Evolutionary conservation across 2,797 vertebrate species (phyloP).

Genomic region (Micromesistius poutassou): DNA sequence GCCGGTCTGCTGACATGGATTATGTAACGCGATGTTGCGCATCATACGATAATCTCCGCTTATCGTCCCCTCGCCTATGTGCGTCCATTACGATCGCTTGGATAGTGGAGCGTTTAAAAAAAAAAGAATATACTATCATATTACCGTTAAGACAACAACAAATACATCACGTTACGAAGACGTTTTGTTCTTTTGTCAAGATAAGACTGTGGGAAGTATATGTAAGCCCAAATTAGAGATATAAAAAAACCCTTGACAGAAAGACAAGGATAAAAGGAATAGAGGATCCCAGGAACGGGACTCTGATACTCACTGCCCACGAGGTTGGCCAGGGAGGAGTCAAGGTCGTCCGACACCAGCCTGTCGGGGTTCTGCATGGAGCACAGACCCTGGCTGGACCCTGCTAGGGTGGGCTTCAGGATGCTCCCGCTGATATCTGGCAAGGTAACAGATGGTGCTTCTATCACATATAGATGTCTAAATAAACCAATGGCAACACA

Average conservation of each 20-base stretch:
- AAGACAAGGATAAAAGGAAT: neutral
- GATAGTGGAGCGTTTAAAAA: neutral
- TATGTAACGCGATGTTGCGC: conserved; percentile 7
- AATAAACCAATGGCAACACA: neutral
- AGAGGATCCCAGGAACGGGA: neutral
- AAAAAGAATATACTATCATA: neutral
- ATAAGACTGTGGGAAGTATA: neutral
- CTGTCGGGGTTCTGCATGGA: conserved; percentile 85
- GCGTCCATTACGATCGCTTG: neutral
- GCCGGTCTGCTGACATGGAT: neutral
- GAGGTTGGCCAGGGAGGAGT: conserved; percentile 97
- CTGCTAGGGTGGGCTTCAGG: conserved; percentile 92
- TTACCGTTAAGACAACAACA: neutral
- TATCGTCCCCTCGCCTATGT: neutral
- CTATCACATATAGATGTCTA: neutral
- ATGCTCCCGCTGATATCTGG: conserved; percentile 88
- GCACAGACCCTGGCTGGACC: conserved; percentile 82
- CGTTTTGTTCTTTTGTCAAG: neutral
- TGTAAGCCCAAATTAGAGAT: neutral
- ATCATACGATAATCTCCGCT: conserved; percentile 7
- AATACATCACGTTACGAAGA: neutral
- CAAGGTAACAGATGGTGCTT: conserved; percentile 14
- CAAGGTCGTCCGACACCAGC: conserved; percentile 96
- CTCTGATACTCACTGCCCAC: conserved; percentile 90
- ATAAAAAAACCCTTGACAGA: neutral